Base-by-base conservation (phyloP, 2,888 invertebrate species). In the Ypsolopha scabrella region DNA sequence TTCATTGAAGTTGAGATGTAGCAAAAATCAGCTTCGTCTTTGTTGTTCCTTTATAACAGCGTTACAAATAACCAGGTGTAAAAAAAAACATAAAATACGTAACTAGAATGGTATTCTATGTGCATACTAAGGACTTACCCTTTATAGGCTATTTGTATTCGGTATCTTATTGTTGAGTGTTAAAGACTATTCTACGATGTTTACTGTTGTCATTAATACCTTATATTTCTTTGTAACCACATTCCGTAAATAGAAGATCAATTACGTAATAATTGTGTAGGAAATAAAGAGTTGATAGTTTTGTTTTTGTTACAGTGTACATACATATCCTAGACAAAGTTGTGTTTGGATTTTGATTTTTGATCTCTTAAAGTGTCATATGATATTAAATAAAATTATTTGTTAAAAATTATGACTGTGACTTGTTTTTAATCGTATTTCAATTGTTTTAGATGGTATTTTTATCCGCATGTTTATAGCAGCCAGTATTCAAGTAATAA, bases 161-260 rank as follows among this genome's bases (percentile, higher is more conserved):
- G 2, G 24, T 24, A 24, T 24, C 38, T 0, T 24, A 35, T 24
- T n/a, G 33, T 24, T 2, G 14, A 44, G 14, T 44, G 44, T 2
- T n/a, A 39, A 33, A 39, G 14, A 33, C 1, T 35, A n/a, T 33
- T n/a, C 33, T 45, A 2, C 34, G 34, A 46, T 35, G 35, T 46
- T 43, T 2, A 24, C 24, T 24, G 24, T 24, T 24, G 24, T 24
- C 24, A 24, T 24, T n/a, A 13, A 11, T n/a, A 13, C 37, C 2
- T 13, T 47, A 24, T 24, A 39, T 59, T 56, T 53, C 53, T 54
- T 58, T 59, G 50, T 57, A 55, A 62, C 62, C 59, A 75, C 75
- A 75, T 75, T 75, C 75, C 75, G 70, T 68, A 68, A 47, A 13
- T 14, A 45, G 45, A 10, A 45, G 24, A 13, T n/a, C 8, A 24